These are phyloP conservation scores for Actinopyga echinites DNA, from an alignment of 53 echinoderm and acorn worm species.

Conservation along the genomic window DNA sequence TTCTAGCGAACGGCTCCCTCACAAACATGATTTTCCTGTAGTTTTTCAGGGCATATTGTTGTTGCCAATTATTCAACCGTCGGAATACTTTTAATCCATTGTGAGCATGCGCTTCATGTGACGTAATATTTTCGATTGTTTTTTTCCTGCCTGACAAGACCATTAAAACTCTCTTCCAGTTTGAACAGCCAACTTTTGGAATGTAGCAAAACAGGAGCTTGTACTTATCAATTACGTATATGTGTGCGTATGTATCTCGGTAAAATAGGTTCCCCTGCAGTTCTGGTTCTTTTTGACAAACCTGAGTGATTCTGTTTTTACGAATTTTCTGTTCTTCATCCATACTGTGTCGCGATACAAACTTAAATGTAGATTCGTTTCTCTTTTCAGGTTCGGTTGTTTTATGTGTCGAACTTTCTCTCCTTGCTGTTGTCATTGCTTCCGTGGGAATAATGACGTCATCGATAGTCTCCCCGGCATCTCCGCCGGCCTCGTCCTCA, in stretches of 20 bases:
- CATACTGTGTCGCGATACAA: not conserved
- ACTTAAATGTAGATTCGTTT: not conserved
- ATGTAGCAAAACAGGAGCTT: constrained; percentile 78
- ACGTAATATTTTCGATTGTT: constrained; percentile 55
- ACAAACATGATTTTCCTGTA: constrained; percentile 83
- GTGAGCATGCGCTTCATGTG: constrained; percentile 66
- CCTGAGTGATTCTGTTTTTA: constrained; percentile 16
- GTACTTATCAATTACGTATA: constrained; percentile 72
- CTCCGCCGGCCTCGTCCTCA: constrained; percentile 4
- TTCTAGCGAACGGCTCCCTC: constrained; percentile 60
- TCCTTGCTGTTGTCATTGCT: not conserved
- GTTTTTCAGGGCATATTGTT: constrained; percentile 46
- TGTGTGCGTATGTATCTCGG: constrained; percentile 53
- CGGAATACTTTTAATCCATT: constrained; percentile 62
- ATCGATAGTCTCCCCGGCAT: not conserved
- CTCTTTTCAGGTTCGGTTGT: not conserved
- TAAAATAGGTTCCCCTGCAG: constrained; percentile 25
- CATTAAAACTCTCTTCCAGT: constrained; percentile 78
- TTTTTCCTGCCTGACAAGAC: constrained; percentile 47
- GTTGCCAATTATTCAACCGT: constrained; percentile 39
- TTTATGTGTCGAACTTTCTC: not conserved
- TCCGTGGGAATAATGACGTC: not conserved
- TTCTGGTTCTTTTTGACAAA: constrained; percentile 23
- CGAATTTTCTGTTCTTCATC: constrained; percentile 36
- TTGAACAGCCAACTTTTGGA: constrained; percentile 84